Evolutionary conservation across 2,113 vertebrate genomes (phyloP), one percentile per base, ranked within the genome.

Genomic region (Phasianus colchicus): DNA sequence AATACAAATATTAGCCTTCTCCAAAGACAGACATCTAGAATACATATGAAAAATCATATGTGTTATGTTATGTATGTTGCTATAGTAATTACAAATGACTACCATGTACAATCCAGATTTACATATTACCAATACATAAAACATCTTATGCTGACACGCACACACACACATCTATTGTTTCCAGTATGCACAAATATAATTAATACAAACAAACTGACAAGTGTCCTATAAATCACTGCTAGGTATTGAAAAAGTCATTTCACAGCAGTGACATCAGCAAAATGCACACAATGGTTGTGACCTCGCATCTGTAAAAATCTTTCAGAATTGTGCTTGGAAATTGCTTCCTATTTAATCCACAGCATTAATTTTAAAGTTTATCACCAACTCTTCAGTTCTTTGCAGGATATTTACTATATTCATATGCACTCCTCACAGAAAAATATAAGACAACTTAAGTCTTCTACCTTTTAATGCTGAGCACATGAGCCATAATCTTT

Each of bases 191-290:
- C 60, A 81, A 86, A 69, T 54, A 36, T 43, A 95, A 36, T 70
- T 81, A 94, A 74, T 86, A 79, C 50, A 88, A 55, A 78, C 43
- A 96, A 71, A 93, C 42, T 67, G 43, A 77, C 75, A 45, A 85
- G 85, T 66, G 65, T 87, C 69, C 61, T 75, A 57, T 83, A 93
- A 91, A 95, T 93, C 89, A 93, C 36, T 66, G 50, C 47, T 73
- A 82, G 67, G 45, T 93, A 93, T 69, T 90, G 74, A 92, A 96
- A 95, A 92, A 90, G 76, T 76, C 2, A 65, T 92, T 78, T 58
- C 71, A 45, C 42, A 87, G 89, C 72, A 89, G 82, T 96, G 95
- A 97, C 91, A 94, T 93, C 95, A 95, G 85, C 94, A 92, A 82
- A 96, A 94, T 47, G 32, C 54, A 82, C 76, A 77, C 66, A 86